Evolutionary conservation across 2,888 invertebrate genomes (phyloP).

Genomic region (Chaetogeoica ovagalla): DNA sequence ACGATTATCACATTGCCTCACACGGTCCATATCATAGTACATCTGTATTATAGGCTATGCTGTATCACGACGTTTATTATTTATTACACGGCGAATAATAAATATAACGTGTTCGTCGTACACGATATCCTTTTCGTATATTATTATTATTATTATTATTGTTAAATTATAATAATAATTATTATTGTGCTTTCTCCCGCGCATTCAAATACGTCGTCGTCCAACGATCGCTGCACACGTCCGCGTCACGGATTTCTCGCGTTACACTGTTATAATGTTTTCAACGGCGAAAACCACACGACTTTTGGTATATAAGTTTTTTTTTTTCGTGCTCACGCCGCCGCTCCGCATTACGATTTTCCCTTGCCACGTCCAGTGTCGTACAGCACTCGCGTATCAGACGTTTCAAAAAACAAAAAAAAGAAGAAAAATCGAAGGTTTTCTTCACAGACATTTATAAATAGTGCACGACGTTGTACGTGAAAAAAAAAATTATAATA

Average conservation of each 20-base stretch:
- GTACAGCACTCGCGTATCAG: not conserved
- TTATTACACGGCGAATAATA: too few relatives aligned
- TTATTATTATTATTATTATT: not conserved
- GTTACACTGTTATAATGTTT: not conserved
- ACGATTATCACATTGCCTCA: slow-evolving; percentile 15
- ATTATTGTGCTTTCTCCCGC: slow-evolving; percentile 25
- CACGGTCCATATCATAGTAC: not conserved
- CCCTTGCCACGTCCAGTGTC: not conserved
- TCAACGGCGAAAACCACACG: not conserved
- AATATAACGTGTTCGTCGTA: not conserved
- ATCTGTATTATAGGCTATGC: slow-evolving; percentile 9
- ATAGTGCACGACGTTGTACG: not conserved
- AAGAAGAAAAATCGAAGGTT: too few relatives aligned
- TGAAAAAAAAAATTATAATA: too few relatives aligned
- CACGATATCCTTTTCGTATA: slow-evolving; percentile 28
- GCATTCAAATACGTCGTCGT: slow-evolving; percentile 25
- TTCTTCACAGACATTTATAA: not conserved
- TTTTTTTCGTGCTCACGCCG: slow-evolving; percentile 13
- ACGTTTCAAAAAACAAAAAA: too few relatives aligned
- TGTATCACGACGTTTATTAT: not conserved
- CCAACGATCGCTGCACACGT: not conserved
- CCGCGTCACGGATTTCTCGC: slow-evolving; percentile 28
- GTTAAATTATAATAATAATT: not conserved
- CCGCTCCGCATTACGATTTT: too few relatives aligned
- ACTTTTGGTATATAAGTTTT: slow-evolving; percentile 17